Base-by-base conservation (phyloP, 2,113 vertebrate genomes). In the Cephalophus harveyi region DNA sequence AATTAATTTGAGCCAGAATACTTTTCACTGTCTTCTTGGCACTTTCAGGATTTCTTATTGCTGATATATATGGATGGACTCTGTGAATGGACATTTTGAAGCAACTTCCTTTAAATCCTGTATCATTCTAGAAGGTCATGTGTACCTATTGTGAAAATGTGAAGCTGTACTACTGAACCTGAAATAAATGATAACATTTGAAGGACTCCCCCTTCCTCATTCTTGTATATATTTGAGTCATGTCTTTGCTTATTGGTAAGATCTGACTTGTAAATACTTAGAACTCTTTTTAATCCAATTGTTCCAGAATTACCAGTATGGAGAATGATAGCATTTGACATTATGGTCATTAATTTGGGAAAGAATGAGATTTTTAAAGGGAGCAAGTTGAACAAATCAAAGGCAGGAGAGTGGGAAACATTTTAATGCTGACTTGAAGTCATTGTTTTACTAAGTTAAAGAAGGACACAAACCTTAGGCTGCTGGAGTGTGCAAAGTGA, bases 121-220 rank as follows among this genome's bases (percentile, higher is more conserved):
- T 96, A 90, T 98, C 96, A 67, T 97, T 97, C 60, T 95, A 92
- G 97, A 98, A 98, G 97, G 96, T 97, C 97, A 57, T 87, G 87
- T 96, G 97, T 94, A 98, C 97, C 98, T 98, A 62, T 97, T 99
- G 98, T 99, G 98, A 99, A 98, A 98, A 98, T 98, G 98, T 99
- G 97, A 95, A 82, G 88, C 98, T 98, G 98, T 98, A 95, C 98
- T 98, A 98, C 98, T 98, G 98, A 98, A 99, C 96, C 97, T 98
- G 96, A 99, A 99, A 99, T 99, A 99, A 99, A 99, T 97, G 85
- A 96, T 97, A 97, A 97, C 95, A 97, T 98, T 97, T 97, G 97
- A 98, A 97, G 98, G 98, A 98, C 92, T 94, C 76, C 89, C 97
- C 96, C 96, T 93, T 97, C 93, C 94, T 98, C 52, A 91, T 98